Evolutionary conservation across 2,888 invertebrate genomes (phyloP).

Genomic region (Eurytoma californica): DNA sequence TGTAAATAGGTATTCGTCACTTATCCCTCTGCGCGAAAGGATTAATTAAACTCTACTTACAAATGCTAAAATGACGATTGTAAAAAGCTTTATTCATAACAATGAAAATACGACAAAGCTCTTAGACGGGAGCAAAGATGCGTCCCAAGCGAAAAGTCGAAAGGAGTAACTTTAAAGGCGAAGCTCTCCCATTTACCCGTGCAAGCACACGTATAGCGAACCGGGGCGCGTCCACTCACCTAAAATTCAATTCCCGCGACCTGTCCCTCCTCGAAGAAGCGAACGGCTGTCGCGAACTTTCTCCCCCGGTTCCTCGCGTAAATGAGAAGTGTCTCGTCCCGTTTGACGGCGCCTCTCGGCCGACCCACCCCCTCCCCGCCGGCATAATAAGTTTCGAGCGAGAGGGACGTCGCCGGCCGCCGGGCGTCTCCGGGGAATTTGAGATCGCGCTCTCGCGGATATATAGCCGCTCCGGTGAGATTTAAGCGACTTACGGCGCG

Average conservation of each 20-base stretch:
- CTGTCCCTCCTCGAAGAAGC: neutral
- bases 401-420: neutral
- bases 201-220: too few relatives aligned
- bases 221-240: slow-evolving; percentile 21
- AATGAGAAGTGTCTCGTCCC: slow-evolving; percentile 53
- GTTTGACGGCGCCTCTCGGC: slow-evolving; percentile 37
- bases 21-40: too few relatives aligned
- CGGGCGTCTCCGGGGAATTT: slow-evolving; percentile 22
- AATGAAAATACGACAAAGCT: too few relatives aligned
- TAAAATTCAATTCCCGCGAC: slow-evolving; percentile 38
- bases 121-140: too few relatives aligned
- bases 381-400: slow-evolving; percentile 47
- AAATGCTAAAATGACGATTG: too few relatives aligned
- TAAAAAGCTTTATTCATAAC: too few relatives aligned
- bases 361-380: slow-evolving; percentile 3
- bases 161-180: too few relatives aligned
- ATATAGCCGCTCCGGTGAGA: slow-evolving; percentile 47
- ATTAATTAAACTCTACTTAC: too few relatives aligned
- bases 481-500: slow-evolving; percentile 57
- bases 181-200: too few relatives aligned
- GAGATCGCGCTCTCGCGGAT: slow-evolving; percentile 54
- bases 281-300: slow-evolving; percentile 40
- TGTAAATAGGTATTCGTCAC: too few relatives aligned
- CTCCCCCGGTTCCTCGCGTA: slow-evolving; percentile 40
- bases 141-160: too few relatives aligned